Percentiles rank a stretch among this genome's conserved stretches.
Evolutionary conservation across 2,797 vertebrate species (phyloP).

Genomic region (Danio albolineatus): DNA sequence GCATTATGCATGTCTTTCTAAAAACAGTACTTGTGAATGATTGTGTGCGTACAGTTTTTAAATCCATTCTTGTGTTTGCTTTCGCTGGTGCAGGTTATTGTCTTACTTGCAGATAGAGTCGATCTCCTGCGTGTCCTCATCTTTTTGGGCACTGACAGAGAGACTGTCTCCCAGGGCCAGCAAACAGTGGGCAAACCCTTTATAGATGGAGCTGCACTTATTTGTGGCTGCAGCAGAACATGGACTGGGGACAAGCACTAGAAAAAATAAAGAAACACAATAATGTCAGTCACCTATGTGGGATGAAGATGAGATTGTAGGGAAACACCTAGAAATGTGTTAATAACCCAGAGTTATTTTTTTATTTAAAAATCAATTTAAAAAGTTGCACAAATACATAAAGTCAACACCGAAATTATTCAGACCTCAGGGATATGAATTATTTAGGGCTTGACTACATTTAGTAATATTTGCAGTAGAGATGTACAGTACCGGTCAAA

Average conservation of each 20-base stretch:
- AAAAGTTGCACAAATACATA: too few species aligned
- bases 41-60: neutral
- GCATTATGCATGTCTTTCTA: too few species aligned
- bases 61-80: neutral
- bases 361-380: too few species aligned
- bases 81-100: neutral
- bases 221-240: constrained; percentile 75
- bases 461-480: too few species aligned
- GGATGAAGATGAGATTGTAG: neutral
- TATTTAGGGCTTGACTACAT: too few species aligned
- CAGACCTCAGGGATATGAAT: too few species aligned
- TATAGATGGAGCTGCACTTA: constrained; percentile 91
- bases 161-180: constrained; percentile 92
- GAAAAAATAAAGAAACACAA: constrained; percentile 46
- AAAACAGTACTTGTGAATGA: neutral
- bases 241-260: constrained; percentile 76
- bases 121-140: constrained; percentile 84
- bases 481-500: too few species aligned
- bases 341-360: too few species aligned
- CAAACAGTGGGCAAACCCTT: constrained; percentile 92
- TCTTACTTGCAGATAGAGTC: constrained; percentile 93
- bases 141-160: constrained; percentile 77
- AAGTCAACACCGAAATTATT: too few species aligned
- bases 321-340: neutral
- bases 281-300: constrained; percentile 15